Evolutionary conservation across 2,113 vertebrate genomes (phyloP).

Genomic region (Lasiurus borealis): DNA sequence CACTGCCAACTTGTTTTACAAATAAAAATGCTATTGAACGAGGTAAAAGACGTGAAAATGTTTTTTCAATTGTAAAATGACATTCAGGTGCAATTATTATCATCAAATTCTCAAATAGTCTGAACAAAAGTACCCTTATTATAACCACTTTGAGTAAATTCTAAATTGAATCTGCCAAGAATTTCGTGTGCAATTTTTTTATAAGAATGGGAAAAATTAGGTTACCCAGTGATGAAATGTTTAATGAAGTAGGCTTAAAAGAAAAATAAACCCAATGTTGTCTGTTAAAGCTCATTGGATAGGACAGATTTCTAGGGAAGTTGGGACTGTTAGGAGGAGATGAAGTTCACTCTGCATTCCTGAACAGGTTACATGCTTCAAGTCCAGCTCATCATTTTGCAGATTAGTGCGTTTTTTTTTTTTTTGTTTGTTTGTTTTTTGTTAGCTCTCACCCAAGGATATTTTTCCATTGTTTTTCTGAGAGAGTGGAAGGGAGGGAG

Average conservation of each 20-base stretch:
- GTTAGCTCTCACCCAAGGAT: no score
- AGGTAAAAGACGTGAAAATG: constrained; percentile 48
- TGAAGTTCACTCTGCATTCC: neutral
- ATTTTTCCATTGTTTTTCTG: no score
- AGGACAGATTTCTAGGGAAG: neutral
- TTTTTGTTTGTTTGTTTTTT: no score
- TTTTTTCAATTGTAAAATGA: constrained; percentile 64
- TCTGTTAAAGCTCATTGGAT: neutral
- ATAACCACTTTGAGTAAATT: constrained; percentile 26
- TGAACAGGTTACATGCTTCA: neutral
- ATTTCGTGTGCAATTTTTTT: constrained; percentile 55
- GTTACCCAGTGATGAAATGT: constrained; percentile 13
- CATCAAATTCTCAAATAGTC: constrained; percentile 56
- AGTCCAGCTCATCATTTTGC: neutral
- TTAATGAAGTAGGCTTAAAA: constrained; percentile 50
- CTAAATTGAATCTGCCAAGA: constrained; percentile 25
- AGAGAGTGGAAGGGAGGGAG: no score
- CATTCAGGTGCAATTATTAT: constrained; percentile 60
- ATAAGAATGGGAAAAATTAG: constrained; percentile 54
- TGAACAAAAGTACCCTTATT: constrained; percentile 45
- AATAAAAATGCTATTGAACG: constrained; percentile 31
- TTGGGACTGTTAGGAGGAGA: neutral
- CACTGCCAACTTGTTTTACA: constrained; percentile 43
- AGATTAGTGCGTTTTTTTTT: no score
- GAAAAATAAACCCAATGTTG: constrained; percentile 43